These are phyloP conservation scores for Mormoops blainvillei DNA, from an alignment of 2,113 vertebrate species.

Conservation along the genomic window DNA sequence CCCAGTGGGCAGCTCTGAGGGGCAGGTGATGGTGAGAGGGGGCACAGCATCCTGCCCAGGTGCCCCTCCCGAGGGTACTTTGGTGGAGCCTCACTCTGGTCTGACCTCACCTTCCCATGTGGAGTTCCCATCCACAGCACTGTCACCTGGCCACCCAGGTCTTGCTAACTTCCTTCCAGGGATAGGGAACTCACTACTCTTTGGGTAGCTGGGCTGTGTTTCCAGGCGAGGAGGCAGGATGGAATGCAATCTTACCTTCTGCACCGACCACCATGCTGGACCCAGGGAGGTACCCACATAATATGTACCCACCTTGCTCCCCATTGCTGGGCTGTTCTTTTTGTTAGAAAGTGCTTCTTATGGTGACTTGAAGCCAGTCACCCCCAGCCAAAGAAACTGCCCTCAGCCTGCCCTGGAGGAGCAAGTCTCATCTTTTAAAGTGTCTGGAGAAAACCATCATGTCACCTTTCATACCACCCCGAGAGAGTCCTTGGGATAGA, in stretches of 20 bases:
- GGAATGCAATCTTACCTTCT: not conserved
- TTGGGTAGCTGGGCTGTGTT: not conserved
- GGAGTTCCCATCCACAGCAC: not conserved
- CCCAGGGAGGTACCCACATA: not conserved
- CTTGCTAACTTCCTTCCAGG: not conserved
- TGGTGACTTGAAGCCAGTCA: not conserved
- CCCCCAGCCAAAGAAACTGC: not conserved
- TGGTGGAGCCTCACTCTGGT: not conserved
- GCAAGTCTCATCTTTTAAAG: not conserved
- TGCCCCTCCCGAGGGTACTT: not conserved
- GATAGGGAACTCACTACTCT: not conserved
- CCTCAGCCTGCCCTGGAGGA: not conserved
- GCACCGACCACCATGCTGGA: not conserved
- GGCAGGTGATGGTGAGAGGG: too few species aligned
- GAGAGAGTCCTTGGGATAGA: not conserved
- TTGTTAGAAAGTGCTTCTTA: not conserved
- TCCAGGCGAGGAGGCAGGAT: not conserved
- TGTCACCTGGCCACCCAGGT: not conserved
- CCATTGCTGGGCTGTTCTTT: not conserved
- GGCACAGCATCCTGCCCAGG: fast-evolving
- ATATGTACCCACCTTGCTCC: not conserved
- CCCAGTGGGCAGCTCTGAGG: not conserved
- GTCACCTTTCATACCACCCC: not conserved
- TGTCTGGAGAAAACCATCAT: not conserved
- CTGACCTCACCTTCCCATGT: not conserved